These are phyloP conservation scores for Heliangelus exortis DNA, from an alignment of 2,797 vertebrate genomes.

Conservation along the genomic window DNA sequence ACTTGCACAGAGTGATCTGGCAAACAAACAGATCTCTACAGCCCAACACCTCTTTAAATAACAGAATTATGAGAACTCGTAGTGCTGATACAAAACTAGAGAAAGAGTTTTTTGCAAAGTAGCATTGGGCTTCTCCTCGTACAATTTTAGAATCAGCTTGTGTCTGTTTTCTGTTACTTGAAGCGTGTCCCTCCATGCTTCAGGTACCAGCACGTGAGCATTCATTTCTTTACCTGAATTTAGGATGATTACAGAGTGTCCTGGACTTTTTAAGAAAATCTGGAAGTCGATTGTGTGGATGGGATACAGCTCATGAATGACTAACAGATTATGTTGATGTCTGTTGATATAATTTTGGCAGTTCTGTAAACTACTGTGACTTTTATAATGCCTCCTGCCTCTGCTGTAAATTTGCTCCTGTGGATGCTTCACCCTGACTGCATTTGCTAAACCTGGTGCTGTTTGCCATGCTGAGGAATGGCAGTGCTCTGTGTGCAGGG, in stretches of 20 bases:
- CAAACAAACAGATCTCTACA: not conserved
- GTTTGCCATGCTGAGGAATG: not conserved
- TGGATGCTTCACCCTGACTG: not conserved
- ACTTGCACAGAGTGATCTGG: not conserved
- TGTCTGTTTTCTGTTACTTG: not conserved
- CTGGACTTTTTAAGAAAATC: not conserved
- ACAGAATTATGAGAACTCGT: not conserved
- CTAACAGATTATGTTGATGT: not conserved
- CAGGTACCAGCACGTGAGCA: not conserved
- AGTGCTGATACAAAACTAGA: not conserved
- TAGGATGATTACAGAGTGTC: not conserved
- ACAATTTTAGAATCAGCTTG: not conserved
- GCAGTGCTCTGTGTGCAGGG: not conserved
- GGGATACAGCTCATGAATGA: not conserved
- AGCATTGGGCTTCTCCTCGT: not conserved
- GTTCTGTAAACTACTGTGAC: conserved; percentile 18
- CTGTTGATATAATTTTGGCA: conserved; percentile 2
- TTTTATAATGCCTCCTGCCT: conserved; percentile 6
- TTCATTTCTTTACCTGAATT: not conserved
- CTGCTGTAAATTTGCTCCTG: not conserved
- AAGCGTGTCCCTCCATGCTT: not conserved
- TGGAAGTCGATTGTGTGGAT: not conserved
- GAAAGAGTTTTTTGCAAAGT: not conserved
- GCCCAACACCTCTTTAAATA: not conserved
- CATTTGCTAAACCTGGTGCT: not conserved